phyloP scores from a whole-genome alignment of 1,140 invertebrate species.

The Caenorhabditis brenneri region DNA sequence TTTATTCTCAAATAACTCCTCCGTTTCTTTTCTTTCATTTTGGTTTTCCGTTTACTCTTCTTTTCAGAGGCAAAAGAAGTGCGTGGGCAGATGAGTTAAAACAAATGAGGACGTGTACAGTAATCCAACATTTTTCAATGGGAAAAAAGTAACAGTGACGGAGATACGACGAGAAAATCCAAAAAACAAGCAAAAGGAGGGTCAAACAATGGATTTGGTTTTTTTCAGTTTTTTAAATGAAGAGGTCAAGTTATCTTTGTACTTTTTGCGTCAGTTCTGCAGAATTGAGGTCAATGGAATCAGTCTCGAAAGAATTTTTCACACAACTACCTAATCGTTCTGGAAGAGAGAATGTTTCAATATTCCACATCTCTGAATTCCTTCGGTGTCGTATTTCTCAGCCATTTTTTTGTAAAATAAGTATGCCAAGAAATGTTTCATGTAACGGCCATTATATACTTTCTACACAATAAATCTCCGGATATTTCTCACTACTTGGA shows the following conservation, averaged over 20 bases:
- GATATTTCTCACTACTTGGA: not conserved
- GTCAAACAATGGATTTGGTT: not conserved
- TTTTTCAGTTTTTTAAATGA: not conserved
- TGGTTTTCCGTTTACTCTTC: slow-evolving; percentile 15
- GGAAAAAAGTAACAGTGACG: not conserved
- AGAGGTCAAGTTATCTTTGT: not conserved
- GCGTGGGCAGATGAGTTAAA: slow-evolving; percentile 22
- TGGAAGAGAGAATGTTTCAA: too few relatives aligned
- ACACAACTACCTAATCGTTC: too few relatives aligned
- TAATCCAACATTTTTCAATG: slow-evolving; percentile 3
- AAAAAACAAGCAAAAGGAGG: slow-evolving; percentile 20
- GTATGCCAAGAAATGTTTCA: too few relatives aligned
- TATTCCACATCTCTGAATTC: too few relatives aligned
- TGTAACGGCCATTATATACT: too few relatives aligned
- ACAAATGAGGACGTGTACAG: slow-evolving; percentile 9
- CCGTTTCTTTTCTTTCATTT: not conserved
- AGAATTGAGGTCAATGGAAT: too few relatives aligned
- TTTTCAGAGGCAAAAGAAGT: not conserved
- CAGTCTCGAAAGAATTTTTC: too few relatives aligned
- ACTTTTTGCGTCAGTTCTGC: not conserved
- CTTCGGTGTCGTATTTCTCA: too few relatives aligned
- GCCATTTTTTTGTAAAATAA: too few relatives aligned
- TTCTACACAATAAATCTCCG: not conserved
- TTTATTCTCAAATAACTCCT: slow-evolving; percentile 41
- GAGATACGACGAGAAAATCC: not conserved